phyloP scores from a whole-genome alignment of 23 tunicate species.

The Trididemnum clinides region DNA sequence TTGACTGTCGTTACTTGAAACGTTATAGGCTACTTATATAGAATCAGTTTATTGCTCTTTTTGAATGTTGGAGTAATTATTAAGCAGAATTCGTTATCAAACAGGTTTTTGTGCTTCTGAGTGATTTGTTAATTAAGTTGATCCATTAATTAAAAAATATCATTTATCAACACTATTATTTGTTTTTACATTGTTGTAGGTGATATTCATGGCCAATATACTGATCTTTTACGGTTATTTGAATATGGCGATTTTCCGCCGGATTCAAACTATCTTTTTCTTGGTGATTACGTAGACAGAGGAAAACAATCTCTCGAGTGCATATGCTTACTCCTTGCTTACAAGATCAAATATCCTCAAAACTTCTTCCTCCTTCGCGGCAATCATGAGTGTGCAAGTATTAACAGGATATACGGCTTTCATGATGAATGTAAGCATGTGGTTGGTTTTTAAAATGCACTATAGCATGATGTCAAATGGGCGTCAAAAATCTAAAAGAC shows the following conservation, averaged over 20 bases:
- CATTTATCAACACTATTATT: too few species aligned
- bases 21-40: too few species aligned
- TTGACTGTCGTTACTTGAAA: too few species aligned
- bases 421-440: constrained; percentile 92
- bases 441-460: constrained; percentile 49
- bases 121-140: too few species aligned
- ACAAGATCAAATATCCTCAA: constrained; percentile 99
- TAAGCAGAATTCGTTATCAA: too few species aligned
- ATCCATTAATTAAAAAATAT: too few species aligned
- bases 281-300: constrained; percentile 98
- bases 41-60: too few species aligned
- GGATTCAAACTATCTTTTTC: constrained; percentile 93
- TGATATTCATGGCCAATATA: constrained; percentile 95
- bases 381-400: constrained; percentile 99
- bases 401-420: constrained; percentile 97
- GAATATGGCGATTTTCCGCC: constrained; percentile 99
- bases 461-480: constrained; percentile 88
- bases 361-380: constrained; percentile 98
- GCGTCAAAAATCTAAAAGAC: too few species aligned
- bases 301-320: constrained; percentile 99
- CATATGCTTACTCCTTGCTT: constrained; percentile 94
- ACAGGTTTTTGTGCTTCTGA: too few species aligned
- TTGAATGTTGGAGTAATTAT: too few species aligned
- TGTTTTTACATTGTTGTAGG: too few species aligned
- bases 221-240: constrained; percentile 85